Conservation (phyloP, 2,113 vertebrate species). For the Melierax canorus region DNA sequence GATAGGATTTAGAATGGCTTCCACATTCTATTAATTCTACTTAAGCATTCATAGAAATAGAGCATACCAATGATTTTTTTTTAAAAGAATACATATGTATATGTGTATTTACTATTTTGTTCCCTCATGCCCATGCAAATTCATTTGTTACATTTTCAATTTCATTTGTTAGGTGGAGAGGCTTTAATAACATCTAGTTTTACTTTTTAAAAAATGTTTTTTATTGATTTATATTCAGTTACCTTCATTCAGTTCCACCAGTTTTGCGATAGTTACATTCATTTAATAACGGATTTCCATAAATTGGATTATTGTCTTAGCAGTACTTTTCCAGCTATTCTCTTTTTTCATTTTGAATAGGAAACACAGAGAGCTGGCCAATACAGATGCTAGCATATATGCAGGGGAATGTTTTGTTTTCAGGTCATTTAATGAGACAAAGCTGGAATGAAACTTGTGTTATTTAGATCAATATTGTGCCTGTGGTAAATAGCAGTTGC, state of each 20-base stretch:
- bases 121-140: not conserved
- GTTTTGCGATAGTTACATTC: not conserved
- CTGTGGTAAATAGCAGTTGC: not conserved
- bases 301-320: not conserved
- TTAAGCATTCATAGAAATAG: not conserved
- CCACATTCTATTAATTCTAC: not conserved
- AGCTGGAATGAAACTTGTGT: not conserved
- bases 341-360: not conserved
- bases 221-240: not conserved
- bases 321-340: not conserved
- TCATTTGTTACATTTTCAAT: not conserved
- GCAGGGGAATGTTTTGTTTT: not conserved
- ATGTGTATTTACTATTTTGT: not conserved
- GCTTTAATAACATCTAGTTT: not conserved
- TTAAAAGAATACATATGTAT: not conserved
- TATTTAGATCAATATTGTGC: not conserved
- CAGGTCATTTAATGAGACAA: not conserved
- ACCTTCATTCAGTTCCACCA: not conserved
- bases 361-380: not conserved
- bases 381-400: not conserved
- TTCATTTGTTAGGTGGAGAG: not conserved
- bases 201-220: not conserved
- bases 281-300: not conserved
- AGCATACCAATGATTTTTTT: not conserved
- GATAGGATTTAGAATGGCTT: not conserved